Base-by-base conservation (phyloP, 1,140 invertebrate genomes). In the Rhynchophorus ferrugineus region DNA sequence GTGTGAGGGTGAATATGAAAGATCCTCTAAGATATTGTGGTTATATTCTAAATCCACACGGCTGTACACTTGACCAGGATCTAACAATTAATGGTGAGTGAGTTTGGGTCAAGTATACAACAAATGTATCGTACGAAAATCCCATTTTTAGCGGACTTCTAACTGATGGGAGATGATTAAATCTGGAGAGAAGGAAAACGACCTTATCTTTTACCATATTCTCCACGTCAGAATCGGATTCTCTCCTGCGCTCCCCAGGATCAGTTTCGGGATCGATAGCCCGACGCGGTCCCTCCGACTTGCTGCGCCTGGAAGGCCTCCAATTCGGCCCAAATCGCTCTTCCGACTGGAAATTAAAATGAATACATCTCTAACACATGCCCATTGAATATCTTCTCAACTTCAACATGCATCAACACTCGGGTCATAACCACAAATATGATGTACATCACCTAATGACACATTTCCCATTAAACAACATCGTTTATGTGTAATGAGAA, bases 211-310 rank as follows among this genome's bases (percentile, higher is more conserved):
- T 54, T 69, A 73, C 63, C 67, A 70, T 73, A 44, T 66, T 63
- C 48, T 68, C 64, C 52, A 63, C 49, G 57, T 69, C 67, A 49
- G 67, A 61, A 54, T 69, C 65, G 35, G 67, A 68, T 57, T 69
- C 67, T 49, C 66, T 57, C 48, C 47, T 50, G 44, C 49, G 44
- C 8, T 53, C 57, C 14, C 29, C 47, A 20, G 29, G 21, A 17
- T 46, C 49, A n/a, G 19, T 45, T 33, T 51, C 78, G 59, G 73
- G 38, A 48, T 52, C 55, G 58, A 43, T 70, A 9, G 70, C 71
- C 71, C 75, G 73, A 39, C 61, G 51, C 73, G 81, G 82, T 29
- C 82, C 82, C 63, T 84, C 82, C 35, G 82, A 84, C 71, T 83
- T 84, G 76, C 82, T 84, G 60, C 82, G 76, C 24, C 82, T 71